Conservation (phyloP, 2,797 vertebrate genomes). For the Mycteria americana region DNA sequence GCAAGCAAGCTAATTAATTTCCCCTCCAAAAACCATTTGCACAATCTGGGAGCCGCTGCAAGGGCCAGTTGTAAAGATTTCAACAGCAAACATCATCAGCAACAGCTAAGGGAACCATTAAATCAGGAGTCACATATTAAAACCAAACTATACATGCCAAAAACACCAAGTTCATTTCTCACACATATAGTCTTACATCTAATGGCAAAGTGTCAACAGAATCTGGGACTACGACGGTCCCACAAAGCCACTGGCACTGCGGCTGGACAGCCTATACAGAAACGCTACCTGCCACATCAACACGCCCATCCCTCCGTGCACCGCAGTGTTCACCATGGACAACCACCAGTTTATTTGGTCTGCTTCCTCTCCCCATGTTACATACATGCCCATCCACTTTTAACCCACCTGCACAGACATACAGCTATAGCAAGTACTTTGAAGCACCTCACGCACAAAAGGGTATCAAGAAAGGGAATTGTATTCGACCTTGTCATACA, state of each 20-base stretch:
- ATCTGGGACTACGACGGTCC: neutral
- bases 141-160: neutral
- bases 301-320: accelerated
- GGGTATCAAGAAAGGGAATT: neutral
- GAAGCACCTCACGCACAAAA: neutral
- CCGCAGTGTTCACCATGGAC: neutral
- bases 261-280: neutral
- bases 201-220: neutral
- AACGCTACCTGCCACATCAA: neutral
- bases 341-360: neutral
- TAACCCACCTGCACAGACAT: neutral
- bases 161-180: neutral
- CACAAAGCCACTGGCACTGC: neutral
- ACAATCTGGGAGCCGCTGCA: neutral
- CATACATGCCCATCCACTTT: accelerated
- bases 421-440: neutral
- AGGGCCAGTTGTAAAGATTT: neutral
- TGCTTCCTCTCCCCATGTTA: neutral
- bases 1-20: neutral
- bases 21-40: neutral
- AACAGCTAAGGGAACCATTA: neutral
- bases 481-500: neutral
- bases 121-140: neutral
- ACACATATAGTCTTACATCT: neutral
- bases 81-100: neutral